Percentiles rank a stretch among this genome's conserved stretches.
Conservation (phyloP, 2,888 invertebrate genomes). For the Phaonia tiefii region DNA sequence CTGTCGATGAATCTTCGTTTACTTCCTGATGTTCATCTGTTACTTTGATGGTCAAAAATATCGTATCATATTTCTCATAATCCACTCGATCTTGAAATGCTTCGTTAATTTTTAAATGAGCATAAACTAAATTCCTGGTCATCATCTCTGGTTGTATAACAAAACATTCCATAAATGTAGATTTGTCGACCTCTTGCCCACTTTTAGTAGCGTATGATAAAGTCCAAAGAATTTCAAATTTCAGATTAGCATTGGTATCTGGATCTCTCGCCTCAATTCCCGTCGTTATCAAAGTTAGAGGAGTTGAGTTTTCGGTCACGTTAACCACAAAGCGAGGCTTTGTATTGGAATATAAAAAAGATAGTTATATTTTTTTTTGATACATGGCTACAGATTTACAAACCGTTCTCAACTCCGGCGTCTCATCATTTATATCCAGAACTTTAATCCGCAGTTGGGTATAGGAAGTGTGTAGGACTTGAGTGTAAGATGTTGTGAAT, state of each 20-base stretch:
- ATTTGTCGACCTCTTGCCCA: slow-evolving; percentile 76
- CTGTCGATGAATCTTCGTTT: slow-evolving; percentile 81
- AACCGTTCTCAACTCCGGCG: slow-evolving; percentile 85
- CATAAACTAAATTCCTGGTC: slow-evolving; percentile 68
- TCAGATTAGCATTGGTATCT: slow-evolving; percentile 83
- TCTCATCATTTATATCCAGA: slow-evolving; percentile 87
- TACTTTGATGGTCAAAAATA: slow-evolving; percentile 82
- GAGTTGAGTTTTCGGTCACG: slow-evolving; percentile 83
- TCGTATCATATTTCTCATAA: slow-evolving; percentile 83
- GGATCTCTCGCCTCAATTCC: slow-evolving; percentile 83
- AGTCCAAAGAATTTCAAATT: slow-evolving; percentile 84
- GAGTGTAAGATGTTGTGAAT: slow-evolving; percentile 73
- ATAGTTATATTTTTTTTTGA: neutral
- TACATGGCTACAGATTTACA: slow-evolving; percentile 65
- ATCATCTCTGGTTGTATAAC: slow-evolving; percentile 68
- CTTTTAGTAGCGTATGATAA: slow-evolving; percentile 83
- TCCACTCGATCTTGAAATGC: slow-evolving; percentile 80
- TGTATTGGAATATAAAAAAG: neutral
- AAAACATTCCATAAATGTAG: slow-evolving; percentile 71
- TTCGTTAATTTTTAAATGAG: slow-evolving; percentile 69
- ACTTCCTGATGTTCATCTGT: slow-evolving; percentile 81
- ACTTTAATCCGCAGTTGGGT: slow-evolving; percentile 84
- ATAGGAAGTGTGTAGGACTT: slow-evolving; percentile 75
- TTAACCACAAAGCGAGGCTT: slow-evolving; percentile 76
- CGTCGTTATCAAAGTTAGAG: slow-evolving; percentile 79